phyloP scores from a whole-genome alignment of 2,113 vertebrate species.

The Melanerpes aurifrons region DNA sequence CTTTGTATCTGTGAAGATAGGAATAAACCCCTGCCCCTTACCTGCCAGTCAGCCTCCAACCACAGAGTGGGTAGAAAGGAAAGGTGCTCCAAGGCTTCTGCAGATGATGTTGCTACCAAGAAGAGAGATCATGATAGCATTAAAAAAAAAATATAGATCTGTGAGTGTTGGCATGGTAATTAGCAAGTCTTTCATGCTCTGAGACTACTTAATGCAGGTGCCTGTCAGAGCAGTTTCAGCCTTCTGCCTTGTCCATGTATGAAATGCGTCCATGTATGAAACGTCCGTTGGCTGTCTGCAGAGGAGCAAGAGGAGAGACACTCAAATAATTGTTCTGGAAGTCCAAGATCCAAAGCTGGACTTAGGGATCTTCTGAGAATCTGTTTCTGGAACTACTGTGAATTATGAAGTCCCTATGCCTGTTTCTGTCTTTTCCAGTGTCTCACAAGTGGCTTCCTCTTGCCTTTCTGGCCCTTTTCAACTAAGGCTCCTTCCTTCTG shows the following conservation, averaged over 20 bases:
- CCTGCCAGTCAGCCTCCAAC: background rate
- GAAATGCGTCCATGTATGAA: background rate
- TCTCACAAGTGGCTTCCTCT: background rate
- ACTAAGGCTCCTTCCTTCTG: background rate
- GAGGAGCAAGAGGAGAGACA: background rate
- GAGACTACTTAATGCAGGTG: background rate
- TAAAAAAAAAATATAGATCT: background rate
- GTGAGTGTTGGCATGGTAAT: background rate
- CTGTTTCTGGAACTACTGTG: background rate
- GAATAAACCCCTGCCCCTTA: background rate
- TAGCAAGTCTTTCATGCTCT: background rate
- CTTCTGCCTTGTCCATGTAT: background rate
- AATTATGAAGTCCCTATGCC: background rate
- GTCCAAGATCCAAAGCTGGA: background rate
- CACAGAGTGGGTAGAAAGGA: background rate
- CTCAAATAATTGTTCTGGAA: background rate
- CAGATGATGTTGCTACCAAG: rapidly evolving
- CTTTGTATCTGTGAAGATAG: background rate
- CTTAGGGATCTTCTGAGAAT: background rate
- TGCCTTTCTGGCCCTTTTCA: background rate
- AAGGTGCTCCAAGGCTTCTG: background rate
- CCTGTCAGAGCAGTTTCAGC: background rate
- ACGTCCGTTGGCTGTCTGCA: background rate
- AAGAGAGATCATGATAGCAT: background rate
- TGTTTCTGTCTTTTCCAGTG: background rate